Evolutionary conservation across 1,140 invertebrate genomes (phyloP), one percentile per base, ranked within the genome.

Genomic region (Bactericera cockerelli): DNA sequence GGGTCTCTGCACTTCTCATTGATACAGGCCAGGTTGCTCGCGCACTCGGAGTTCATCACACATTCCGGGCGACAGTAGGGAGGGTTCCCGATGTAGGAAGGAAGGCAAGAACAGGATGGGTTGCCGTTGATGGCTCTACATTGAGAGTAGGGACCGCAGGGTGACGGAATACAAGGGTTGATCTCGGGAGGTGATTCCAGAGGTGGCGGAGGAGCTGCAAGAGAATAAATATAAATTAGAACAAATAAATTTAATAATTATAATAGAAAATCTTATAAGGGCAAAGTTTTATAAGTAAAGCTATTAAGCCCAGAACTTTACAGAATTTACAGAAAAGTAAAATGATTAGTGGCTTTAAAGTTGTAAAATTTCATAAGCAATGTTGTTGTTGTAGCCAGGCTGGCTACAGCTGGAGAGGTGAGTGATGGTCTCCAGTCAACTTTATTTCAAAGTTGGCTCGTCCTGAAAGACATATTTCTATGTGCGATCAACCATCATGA

Each of bases 151-250:
- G 77, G 74, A 42, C 81, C 82, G 69, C 82, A 84, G n/a, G 81
- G 79, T 26, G 82, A 85, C 61, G 81, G 81, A 57, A 76, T 76
- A 60, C 84, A 87, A 8, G 81, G 81, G 70, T 79, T 75, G 10
- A 61, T 31, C 21, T 3, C 16, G 28, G 36, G 14, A 10, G 66
- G 62, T 49, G 65, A 55, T 33, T 56, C 60, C 11, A 60, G 54
- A 26, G 60, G 49, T 62, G 62, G 59, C 1, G 58, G 61, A 56
- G 58, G 56, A 62, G 62, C 26, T 64, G 56, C 11, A 22, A 53
- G 42, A 10, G 60, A 59, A 19, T 42, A 55, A 56, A 53, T 26
- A 64, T 36, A 58, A 64, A 64, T 62, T 65, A 49, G 64, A 60
- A 13, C 70, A 59, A 59, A 62, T 61, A 69, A n/a, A n/a, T n/a